Conservation (phyloP, 2,888 invertebrate genomes). For the Cantharis rufa region DNA sequence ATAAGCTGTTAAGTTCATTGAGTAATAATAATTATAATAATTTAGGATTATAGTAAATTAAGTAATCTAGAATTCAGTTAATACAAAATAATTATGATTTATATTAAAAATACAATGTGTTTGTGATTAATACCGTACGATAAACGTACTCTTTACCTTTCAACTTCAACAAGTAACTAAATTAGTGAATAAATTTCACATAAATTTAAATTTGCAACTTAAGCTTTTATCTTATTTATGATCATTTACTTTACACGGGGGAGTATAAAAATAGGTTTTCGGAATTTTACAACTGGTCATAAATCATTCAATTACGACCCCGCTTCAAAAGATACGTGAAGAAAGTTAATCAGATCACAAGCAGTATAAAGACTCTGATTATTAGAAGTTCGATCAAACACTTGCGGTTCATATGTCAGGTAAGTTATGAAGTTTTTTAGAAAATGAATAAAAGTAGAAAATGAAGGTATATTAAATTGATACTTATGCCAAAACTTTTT, state of each 20-base stretch:
- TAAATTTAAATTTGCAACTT: not conserved
- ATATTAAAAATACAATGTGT: not conserved
- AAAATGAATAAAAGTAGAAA: not conserved
- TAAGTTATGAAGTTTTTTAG: not conserved
- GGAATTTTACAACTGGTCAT: conserved; percentile 15
- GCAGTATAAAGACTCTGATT: conserved; percentile 5
- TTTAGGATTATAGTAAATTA: not conserved
- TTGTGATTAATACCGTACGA: not conserved
- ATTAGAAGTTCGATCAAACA: not conserved
- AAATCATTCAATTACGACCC: conserved; percentile 23
- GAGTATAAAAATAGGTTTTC: conserved; percentile 13
- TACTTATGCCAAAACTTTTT: too few species aligned
- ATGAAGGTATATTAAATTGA: not conserved
- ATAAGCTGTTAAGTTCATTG: not conserved
- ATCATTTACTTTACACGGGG: conserved; percentile 9
- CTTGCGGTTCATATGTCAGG: not conserved
- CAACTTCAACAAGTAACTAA: conserved; percentile 1
- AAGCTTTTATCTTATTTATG: conserved; percentile 2
- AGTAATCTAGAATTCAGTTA: not conserved
- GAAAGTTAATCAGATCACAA: conserved; percentile 19
- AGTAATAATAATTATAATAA: not conserved
- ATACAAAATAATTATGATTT: not conserved
- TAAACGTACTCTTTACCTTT: not conserved
- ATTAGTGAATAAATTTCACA: not conserved
- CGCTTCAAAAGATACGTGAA: conserved; percentile 19